Percentiles rank a stretch among this genome's conserved stretches.
These are phyloP conservation scores for Stenodema calcarata DNA, from an alignment of 2,888 invertebrate genomes.

Conservation along the genomic window DNA sequence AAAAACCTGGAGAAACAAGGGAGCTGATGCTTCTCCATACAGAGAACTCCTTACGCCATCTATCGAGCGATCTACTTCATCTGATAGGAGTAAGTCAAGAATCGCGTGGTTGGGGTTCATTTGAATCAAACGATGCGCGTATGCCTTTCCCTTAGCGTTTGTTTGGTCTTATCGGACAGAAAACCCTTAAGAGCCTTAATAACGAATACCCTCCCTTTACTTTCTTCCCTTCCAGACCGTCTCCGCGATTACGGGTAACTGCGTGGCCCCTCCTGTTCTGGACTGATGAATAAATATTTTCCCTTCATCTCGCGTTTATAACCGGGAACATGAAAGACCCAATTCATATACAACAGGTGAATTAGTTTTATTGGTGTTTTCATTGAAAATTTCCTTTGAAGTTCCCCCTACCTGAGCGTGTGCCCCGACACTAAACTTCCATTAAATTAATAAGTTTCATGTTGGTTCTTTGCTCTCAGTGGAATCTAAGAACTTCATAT, in stretches of 20 bases:
- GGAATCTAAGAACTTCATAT: too few species aligned
- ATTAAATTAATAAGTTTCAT: not conserved
- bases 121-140: constrained; percentile 41
- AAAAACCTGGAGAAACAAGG: not conserved
- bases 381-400: constrained; percentile 10
- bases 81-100: constrained; percentile 31
- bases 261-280: not conserved
- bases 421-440: not conserved
- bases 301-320: not conserved
- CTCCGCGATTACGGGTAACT: not conserved
- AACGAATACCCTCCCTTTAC: not conserved
- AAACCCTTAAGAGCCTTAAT: constrained; percentile 15
- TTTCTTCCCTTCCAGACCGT: not conserved
- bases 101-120: constrained; percentile 27
- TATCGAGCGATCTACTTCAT: not conserved
- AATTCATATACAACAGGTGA: constrained; percentile 22
- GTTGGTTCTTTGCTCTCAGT: not conserved
- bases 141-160: constrained; percentile 10
- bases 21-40: not conserved
- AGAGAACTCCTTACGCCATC: not conserved
- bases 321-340: not conserved
- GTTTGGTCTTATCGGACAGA: not conserved
- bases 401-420: not conserved
- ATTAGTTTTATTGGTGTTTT: constrained; percentile 19
- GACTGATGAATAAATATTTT: constrained; percentile 24